Base-by-base conservation (phyloP, 2,113 vertebrate species). In the Globicephala melas region DNA sequence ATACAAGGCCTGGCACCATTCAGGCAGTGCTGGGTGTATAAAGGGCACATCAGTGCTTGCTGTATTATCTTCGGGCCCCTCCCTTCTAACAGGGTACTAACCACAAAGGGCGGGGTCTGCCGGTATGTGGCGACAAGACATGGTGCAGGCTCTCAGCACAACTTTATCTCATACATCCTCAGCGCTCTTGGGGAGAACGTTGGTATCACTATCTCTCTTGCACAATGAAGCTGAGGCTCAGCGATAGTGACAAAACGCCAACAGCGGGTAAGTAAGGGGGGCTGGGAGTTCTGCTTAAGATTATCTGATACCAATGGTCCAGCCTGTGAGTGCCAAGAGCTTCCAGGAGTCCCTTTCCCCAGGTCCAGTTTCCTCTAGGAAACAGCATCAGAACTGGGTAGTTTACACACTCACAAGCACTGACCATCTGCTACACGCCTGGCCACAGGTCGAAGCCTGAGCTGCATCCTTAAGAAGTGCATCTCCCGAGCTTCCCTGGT, bases 141-240 rank as follows among this genome's bases (percentile, higher is more conserved):
- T 2, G 3, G 5, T 25, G 50, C 5, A 31, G 47, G 26, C 21
- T 58, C 84, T 86, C 44, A 58, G 20, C 8, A 67, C 11, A 9
- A 8, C 23, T 47, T 76, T 21, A n/a, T 26, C 67, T 81, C 71
- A 85, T 0, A 12, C 31, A 58, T 47, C 50, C 67, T 70, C 17
- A 15, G 2, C 4, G 15, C 76, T 55, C 5, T 1, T 12, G 2
- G 36, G 50, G 8, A 7, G 28, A 88, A 21, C 7, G 0, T 14
- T 58, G 73, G 17, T 12, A 8, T 50, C 36, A n/a, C 7, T 63
- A 36, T 25, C 13, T 82, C 65, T 36, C 12, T 8, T 67, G 31
- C 15, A 77, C 1, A 26, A 62, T 8, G 12, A 41, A 38, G 36
- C 21, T 28, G 6, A 89, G 20, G 18, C 14, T 83, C 41, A 31